Evolutionary conservation across 2,797 vertebrate species (phyloP), one percentile per base, ranked within the genome.

Genomic region (Aulostomus chinensis): DNA sequence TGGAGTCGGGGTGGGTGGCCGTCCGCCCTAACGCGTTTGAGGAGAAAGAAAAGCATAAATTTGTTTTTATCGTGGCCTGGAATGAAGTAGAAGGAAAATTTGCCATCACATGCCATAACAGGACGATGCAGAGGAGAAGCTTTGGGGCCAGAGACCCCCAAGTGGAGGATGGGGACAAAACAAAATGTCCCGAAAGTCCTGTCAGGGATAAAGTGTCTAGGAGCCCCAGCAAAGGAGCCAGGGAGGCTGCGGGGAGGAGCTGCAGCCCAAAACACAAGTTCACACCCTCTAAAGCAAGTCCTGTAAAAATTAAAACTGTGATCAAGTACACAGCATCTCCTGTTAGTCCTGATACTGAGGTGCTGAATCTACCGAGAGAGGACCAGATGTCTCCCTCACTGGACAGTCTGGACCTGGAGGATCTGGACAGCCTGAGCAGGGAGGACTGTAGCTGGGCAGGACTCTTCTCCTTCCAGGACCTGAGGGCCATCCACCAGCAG

Each of bases 381-480:
- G 78, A 81, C 5, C 58, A 40, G 3, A 28, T 56, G 55, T 51
- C 55, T 22, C 42, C 66, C 1, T 65, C 71, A 0, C 20, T 60
- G 58, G 82, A 84, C 68, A 12, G 31, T 9, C 9, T 84, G 10
- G 70, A 74, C 9, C 86, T 91, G 46, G 53, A 80, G 38, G 88
- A 89, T 2, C 72, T 87, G 47, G 88, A 90, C 41, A 7, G 47
- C 39, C 51, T 68, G 51, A 32, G 62, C 45, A 52, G 73, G 33
- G 94, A 95, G 39, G 94, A 97, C 80, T 96, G 93, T 81, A 98
- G 96, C 81, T 98, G 96, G 96, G 96, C 96, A 51, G 95, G 96
- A 0, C 93, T 99, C 28, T 99, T 98, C 85, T 98, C 97, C 43
- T 97, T 95, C 86, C 95, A 94, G 73, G 97, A 99, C 65, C 72